Evolutionary conservation across 2,888 invertebrate species (phyloP), one percentile per base, ranked within the genome.

Genomic region (Synanthedon formicaeformis): DNA sequence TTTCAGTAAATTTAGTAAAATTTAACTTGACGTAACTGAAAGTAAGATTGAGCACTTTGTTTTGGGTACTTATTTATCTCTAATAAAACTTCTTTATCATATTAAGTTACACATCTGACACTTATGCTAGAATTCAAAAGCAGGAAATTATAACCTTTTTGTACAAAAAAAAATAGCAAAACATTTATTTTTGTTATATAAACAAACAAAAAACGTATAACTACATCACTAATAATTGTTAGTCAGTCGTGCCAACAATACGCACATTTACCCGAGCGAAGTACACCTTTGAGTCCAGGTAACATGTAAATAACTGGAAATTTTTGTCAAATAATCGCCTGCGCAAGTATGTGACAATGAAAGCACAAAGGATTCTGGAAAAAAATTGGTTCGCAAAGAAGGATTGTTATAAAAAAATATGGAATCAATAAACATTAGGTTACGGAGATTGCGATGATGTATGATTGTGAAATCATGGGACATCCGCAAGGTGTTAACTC

Each of bases 241-340:
- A 34, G 10, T 34, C 10, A 2, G 34, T 34, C 34, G 34, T 10
- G 34, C 34, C 34, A 34, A 48, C n/a, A 54, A 58, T 51, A n/a
- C 53, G 57, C 51, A 48, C 58, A 27, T 57, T 69, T 62, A 73
- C 74, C 78, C 63, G 66, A 34, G 6, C 2, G 10, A 65, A 60
- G 64, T 69, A 61, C 75, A 80, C 73, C 75, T 78, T 80, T 71
- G 16, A 16, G 16, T 51, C 57, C 69, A 73, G 68, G 73, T 74
- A 75, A 73, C 34, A 34, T 34, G 70, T 63, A 74, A 74, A 73
- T 66, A 63, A 55, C 34, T 56, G 49, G 23, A 65, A 58, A 69
- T 74, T 72, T 73, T 81, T 71, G 79, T 71, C 78, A 77, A 81
- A 81, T 78, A 79, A 75, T 77, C 78, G 71, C 63, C 69, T 72